A percentile compares a stretch with the other conserved stretches of the same genome.
These are phyloP conservation scores for Myiothlypis chrysogaster DNA, from an alignment of 2,797 vertebrate species.

Conservation along the genomic window DNA sequence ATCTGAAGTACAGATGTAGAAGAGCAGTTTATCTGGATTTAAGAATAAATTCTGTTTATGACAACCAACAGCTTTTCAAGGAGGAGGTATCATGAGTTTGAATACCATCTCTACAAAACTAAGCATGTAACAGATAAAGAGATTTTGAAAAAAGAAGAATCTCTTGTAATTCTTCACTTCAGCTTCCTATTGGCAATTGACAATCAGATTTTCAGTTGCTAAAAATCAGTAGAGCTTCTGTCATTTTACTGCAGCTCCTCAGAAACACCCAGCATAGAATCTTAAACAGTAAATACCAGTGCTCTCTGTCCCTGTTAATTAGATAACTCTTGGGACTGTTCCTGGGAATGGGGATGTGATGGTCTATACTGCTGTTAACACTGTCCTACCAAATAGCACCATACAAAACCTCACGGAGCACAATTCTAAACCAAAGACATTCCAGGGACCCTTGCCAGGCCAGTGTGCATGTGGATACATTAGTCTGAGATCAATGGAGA, in stretches of 20 bases:
- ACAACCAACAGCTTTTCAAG: not conserved
- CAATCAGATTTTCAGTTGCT: not conserved
- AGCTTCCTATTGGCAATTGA: not conserved
- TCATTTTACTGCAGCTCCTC: not conserved
- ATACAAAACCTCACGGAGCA: not conserved
- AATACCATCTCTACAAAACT: not conserved
- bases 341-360: not conserved
- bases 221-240: not conserved
- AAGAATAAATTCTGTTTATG: not conserved
- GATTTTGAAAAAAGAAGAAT: not conserved
- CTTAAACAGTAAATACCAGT: not conserved
- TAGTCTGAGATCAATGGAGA: not conserved
- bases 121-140: not conserved
- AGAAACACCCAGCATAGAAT: not conserved
- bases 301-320: not conserved
- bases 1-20: not conserved
- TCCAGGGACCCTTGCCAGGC: not conserved
- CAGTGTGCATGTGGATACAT: not conserved
- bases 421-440: not conserved
- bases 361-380: not conserved
- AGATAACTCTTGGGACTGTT: not conserved
- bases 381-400: not conserved
- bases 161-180: not conserved
- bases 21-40: not conserved
- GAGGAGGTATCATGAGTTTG: not conserved